phyloP scores from a whole-genome alignment of 2,888 invertebrate genomes.

The Brachypalpus laphriformis region DNA sequence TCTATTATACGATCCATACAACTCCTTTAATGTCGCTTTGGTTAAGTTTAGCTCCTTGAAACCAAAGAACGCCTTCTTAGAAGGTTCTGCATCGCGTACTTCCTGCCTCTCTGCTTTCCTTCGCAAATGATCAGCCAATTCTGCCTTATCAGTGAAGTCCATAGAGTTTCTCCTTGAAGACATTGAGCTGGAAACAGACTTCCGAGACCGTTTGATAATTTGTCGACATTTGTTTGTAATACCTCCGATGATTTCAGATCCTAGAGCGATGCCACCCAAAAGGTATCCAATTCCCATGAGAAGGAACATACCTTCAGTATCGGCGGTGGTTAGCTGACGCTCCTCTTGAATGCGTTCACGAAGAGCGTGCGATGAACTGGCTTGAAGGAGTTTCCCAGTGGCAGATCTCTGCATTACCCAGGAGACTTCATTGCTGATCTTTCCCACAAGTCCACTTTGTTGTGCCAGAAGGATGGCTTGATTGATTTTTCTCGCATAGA shows the following conservation, averaged over 20 bases:
- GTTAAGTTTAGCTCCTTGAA: slow-evolving; percentile 80
- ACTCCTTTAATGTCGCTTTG: slow-evolving; percentile 79
- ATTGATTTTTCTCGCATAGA: slow-evolving; percentile 86
- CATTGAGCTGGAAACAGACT: slow-evolving; percentile 76
- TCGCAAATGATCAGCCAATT: slow-evolving; percentile 54
- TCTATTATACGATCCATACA: slow-evolving; percentile 78
- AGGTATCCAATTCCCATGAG: slow-evolving; percentile 88
- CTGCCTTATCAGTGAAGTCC: slow-evolving; percentile 26
- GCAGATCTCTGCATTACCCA: slow-evolving; percentile 88
- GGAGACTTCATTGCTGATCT: slow-evolving; percentile 88
- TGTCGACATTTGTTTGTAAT: slow-evolving; percentile 85
- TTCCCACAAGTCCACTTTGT: slow-evolving; percentile 88
- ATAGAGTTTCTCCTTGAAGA: slow-evolving; percentile 78
- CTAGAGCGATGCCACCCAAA: slow-evolving; percentile 85
- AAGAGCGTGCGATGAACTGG: slow-evolving; percentile 83
- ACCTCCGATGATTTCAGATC: slow-evolving; percentile 89
- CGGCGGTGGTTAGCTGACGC: slow-evolving; percentile 89
- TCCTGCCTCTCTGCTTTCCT: slow-evolving; percentile 45
- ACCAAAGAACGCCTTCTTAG: slow-evolving; percentile 78
- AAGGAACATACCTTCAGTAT: slow-evolving; percentile 92
- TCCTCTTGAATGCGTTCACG: slow-evolving; percentile 85
- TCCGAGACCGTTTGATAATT: slow-evolving; percentile 78
- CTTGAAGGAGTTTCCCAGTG: slow-evolving; percentile 86
- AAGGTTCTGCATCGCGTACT: not conserved
- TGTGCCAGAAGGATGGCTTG: slow-evolving; percentile 85